Evolutionary conservation across 2,797 vertebrate species (phyloP).

Genomic region (Sebastes itinus): DNA sequence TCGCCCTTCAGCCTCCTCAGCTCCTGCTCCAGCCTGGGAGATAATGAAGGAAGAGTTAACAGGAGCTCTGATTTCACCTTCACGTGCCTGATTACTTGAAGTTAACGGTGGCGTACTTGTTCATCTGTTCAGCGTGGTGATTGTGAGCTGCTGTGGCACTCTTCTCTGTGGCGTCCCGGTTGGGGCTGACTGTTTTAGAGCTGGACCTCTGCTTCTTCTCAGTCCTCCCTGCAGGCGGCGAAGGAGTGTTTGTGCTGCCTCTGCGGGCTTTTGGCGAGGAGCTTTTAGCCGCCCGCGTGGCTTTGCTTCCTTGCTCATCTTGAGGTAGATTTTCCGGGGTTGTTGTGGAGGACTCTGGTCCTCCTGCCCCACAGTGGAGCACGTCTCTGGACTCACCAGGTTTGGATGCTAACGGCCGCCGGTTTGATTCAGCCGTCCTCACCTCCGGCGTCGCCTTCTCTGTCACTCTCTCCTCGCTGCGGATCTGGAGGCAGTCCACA

Average conservation of each 20-base stretch:
- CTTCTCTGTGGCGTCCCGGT: constrained; percentile 69
- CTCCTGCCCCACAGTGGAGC: constrained; percentile 39
- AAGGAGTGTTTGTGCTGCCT: constrained; percentile 66
- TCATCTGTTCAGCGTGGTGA: constrained; percentile 78
- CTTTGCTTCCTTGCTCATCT: constrained; percentile 80
- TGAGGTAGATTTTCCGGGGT: constrained; percentile 80
- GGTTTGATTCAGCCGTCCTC: constrained; percentile 57
- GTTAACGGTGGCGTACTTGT: constrained; percentile 64
- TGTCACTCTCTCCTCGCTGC: constrained; percentile 67
- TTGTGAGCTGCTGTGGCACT: constrained; percentile 63
- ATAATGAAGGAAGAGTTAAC: not conserved
- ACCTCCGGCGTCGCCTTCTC: constrained; percentile 72
- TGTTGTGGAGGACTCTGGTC: constrained; percentile 46
- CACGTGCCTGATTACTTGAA: not conserved
- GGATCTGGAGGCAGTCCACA: constrained; percentile 83
- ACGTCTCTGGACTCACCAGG: constrained; percentile 68
- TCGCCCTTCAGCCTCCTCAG: constrained; percentile 81
- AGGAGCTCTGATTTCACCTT: not conserved
- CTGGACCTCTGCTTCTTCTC: constrained; percentile 82
- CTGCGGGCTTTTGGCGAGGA: constrained; percentile 78
- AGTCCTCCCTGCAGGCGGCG: constrained; percentile 67
- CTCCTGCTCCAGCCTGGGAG: constrained; percentile 82
- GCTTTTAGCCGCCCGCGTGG: constrained; percentile 66
- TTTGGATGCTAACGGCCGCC: constrained; percentile 62
- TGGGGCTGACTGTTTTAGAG: constrained; percentile 80